Base-by-base conservation (phyloP, 2,888 invertebrate genomes). In the Drosophila stalkeri region DNA sequence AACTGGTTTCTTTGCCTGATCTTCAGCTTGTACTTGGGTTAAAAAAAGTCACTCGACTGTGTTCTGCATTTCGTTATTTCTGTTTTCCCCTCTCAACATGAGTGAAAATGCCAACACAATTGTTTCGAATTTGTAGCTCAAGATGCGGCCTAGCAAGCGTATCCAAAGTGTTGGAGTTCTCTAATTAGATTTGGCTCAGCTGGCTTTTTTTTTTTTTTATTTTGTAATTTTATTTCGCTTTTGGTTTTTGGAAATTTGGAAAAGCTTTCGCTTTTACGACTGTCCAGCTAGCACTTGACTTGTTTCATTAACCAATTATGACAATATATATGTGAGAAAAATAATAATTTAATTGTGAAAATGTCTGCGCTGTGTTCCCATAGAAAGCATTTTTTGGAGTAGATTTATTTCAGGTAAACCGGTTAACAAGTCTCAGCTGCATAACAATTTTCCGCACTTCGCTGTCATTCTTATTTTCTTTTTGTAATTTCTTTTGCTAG, bases 211-310 rank as follows among this genome's bases (percentile, higher is more conserved):
- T 9, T 33, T 44, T 51, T 41, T 8, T 18, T 9, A 2, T 7
- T 31, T 33, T 44, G 46, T 16, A 6, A 27, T 16, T 39, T 20
- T 39, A 37, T 55, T 37, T 54, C 39, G n/a, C 14, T 31, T 33
- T 44, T 55, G 47, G 60, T 14, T 33, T 60, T 60, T 39, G 39
- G 57, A 27, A 54, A n/a, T 37, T 55, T 41, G 35, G 54, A 16
- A 59, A 55, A 71, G 85, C 89, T 84, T 89, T 89, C 89, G 85
- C 85, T 84, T 84, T 86, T 62, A 72, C 44, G 65, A 52, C 46
- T 64, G 73, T 75, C 66, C 65, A 68, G 31, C 56, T 37, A 54
- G 56, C 62, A 75, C 71, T 75, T 63, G 62, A 60, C 57, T 57
- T 54, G 55, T 72, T 56, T 62, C 63, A 62, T 74, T 56, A 44